Evolutionary conservation across 2,888 invertebrate species (phyloP).

Genomic region (Chaetogeoica ovagalla): DNA sequence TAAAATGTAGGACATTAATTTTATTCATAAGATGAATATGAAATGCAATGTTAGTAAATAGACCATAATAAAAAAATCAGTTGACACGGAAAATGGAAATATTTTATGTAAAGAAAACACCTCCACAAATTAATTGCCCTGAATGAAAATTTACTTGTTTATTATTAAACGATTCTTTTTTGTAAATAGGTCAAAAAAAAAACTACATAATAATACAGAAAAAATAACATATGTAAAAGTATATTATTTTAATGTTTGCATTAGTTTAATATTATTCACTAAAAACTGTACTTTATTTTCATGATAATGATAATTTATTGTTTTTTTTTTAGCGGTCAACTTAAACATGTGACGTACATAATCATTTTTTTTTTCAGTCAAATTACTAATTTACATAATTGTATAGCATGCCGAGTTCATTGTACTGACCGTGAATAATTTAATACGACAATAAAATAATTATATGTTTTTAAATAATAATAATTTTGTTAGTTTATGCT

Average conservation of each 20-base stretch:
- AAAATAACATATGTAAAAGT: background rate
- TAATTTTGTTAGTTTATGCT: background rate
- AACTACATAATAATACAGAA: background rate
- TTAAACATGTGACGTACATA: slow-evolving; percentile 32
- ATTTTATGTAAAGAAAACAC: too few relatives aligned
- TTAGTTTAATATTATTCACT: slow-evolving; percentile 16
- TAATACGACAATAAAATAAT: slow-evolving; percentile 25
- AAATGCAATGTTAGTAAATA: background rate
- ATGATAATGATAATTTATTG: slow-evolving; percentile 39
- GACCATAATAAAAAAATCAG: background rate
- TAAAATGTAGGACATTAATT: background rate
- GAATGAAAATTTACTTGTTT: background rate
- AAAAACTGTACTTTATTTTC: slow-evolving; percentile 23
- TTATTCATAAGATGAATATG: background rate
- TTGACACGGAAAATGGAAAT: background rate
- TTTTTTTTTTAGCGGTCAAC: slow-evolving; percentile 34
- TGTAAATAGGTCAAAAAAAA: background rate
- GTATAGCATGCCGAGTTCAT: slow-evolving; percentile 18
- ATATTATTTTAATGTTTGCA: slow-evolving; percentile 12
- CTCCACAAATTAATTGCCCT: too few relatives aligned
- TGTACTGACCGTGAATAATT: slow-evolving; percentile 21
- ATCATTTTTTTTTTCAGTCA: slow-evolving; percentile 39
- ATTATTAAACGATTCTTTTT: background rate
- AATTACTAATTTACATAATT: slow-evolving; percentile 36
- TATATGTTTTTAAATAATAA: background rate